Conservation (phyloP, 2,888 invertebrate species). For the Epirrhoe tristata region DNA sequence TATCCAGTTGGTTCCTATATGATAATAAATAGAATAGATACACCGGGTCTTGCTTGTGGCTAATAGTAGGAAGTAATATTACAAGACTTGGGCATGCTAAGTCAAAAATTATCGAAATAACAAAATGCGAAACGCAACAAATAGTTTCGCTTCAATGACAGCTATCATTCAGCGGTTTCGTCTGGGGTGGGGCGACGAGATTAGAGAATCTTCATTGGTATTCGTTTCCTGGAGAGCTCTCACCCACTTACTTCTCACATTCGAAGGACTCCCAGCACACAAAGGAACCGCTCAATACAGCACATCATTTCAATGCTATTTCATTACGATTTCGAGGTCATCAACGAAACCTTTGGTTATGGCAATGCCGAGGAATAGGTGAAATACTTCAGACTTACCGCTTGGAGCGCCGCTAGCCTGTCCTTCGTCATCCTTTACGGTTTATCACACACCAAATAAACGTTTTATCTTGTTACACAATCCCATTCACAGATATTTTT, state of each 20-base stretch:
- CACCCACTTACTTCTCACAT: constrained; percentile 9
- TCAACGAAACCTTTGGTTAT: constrained; percentile 72
- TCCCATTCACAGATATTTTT: constrained; percentile 92
- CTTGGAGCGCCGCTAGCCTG: constrained; percentile 98
- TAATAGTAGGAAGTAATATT: constrained; percentile 13
- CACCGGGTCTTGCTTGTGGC: not conserved
- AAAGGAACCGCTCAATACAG: constrained; percentile 44
- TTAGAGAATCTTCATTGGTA: constrained; percentile 55
- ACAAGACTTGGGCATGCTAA: constrained; percentile 47
- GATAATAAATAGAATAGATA: not conserved
- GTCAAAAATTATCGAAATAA: constrained; percentile 48
- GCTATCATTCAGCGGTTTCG: constrained; percentile 69
- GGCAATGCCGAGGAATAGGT: constrained; percentile 63
- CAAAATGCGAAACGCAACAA: constrained; percentile 66
- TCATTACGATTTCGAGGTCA: constrained; percentile 77
- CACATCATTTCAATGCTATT: constrained; percentile 61
- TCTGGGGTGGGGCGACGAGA: constrained; percentile 80
- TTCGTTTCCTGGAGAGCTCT: constrained; percentile 41
- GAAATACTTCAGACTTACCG: constrained; percentile 87
- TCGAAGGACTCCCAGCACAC: constrained; percentile 34
- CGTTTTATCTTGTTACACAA: constrained; percentile 88
- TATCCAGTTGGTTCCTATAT: not conserved
- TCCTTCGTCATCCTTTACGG: constrained; percentile 95
- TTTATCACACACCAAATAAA: constrained; percentile 88
- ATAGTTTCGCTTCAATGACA: constrained; percentile 73